Conservation (phyloP, 2,888 invertebrate species). For the Melanchra persicariae region DNA sequence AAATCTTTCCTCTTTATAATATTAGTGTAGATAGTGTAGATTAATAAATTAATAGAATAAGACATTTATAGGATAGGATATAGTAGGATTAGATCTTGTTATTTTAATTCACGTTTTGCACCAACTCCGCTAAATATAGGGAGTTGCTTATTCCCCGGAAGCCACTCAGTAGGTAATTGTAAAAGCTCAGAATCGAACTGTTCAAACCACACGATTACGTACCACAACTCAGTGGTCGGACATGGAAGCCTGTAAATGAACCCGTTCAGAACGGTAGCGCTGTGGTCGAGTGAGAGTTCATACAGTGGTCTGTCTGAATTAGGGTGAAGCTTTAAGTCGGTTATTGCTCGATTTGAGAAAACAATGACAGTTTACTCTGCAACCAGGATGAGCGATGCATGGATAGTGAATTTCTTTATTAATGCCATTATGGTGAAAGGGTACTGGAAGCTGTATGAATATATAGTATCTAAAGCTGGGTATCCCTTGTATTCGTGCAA, state of each 20-base stretch:
- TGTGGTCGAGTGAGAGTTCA: constrained; percentile 10
- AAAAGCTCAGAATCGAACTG: not conserved
- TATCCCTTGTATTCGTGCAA: no score
- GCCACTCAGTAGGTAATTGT: not conserved
- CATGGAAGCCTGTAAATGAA: not conserved
- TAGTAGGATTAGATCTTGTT: no score
- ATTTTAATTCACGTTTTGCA: not conserved
- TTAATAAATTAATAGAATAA: no score
- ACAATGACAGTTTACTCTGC: constrained; percentile 30
- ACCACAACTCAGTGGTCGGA: not conserved
- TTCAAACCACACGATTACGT: not conserved
- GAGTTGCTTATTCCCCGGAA: not conserved
- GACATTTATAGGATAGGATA: no score
- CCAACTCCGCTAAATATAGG: not conserved
- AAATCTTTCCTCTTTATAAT: no score
- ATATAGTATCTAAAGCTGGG: not conserved
- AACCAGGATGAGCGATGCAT: not conserved
- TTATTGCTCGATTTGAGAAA: not conserved
- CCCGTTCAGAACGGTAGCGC: not conserved
- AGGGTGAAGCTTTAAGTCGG: not conserved
- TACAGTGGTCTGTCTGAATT: not conserved
- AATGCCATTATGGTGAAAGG: not conserved
- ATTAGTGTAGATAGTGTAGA: no score
- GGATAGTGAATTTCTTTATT: constrained; percentile 32
- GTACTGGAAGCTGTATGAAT: not conserved